These are phyloP conservation scores for Pteromalus puparum DNA, from an alignment of 1,140 invertebrate species.

Conservation along the genomic window DNA sequence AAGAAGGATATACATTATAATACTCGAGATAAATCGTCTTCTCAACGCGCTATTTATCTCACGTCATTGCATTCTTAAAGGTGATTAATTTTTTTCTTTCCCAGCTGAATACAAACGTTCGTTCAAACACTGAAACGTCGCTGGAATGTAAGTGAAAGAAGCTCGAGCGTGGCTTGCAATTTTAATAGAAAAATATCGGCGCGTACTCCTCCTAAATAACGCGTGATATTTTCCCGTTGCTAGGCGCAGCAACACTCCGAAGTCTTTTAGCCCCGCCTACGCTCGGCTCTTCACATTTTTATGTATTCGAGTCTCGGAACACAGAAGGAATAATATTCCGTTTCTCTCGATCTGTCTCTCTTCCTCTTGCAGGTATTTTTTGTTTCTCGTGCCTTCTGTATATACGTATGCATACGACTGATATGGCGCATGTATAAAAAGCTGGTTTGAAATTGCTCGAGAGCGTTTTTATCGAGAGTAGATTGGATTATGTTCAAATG, in stretches of 20 bases:
- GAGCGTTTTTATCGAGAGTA: too few species aligned
- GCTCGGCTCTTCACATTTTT: not conserved
- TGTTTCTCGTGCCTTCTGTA: too few species aligned
- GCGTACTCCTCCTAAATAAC: not conserved
- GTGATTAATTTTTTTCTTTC: not conserved
- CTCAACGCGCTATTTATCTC: too few species aligned
- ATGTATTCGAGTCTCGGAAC: not conserved
- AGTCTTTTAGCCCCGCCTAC: not conserved
- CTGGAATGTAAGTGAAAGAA: not conserved
- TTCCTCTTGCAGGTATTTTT: not conserved
- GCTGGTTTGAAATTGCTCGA: too few species aligned
- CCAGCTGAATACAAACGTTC: not conserved
- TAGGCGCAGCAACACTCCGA: not conserved
- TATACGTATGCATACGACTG: too few species aligned
- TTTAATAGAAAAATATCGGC: not conserved
- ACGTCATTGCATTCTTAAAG: not conserved
- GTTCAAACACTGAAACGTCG: not conserved
- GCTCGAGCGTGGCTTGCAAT: not conserved
- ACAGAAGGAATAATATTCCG: not conserved
- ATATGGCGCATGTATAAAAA: too few species aligned
- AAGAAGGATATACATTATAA: too few species aligned
- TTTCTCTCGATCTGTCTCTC: not conserved
- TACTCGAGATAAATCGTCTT: too few species aligned
- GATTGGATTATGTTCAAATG: too few species aligned
- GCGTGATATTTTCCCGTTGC: not conserved